Percentiles rank a stretch among this genome's conserved stretches.
These are phyloP conservation scores for Seriola quinqueradiata DNA, from an alignment of 2,113 vertebrate genomes.

Conservation along the genomic window DNA sequence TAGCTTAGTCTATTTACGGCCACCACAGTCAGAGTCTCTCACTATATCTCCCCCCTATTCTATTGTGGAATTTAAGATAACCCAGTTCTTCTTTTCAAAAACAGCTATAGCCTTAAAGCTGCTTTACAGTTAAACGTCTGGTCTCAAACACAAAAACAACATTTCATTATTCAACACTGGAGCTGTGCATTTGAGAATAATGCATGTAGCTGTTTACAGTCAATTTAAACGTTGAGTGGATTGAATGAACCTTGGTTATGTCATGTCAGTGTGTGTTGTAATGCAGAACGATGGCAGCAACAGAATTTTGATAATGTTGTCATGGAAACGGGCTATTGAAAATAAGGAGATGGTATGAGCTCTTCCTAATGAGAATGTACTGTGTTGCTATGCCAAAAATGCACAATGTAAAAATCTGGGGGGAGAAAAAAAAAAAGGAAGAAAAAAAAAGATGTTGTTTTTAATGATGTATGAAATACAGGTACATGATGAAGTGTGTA, in stretches of 20 bases:
- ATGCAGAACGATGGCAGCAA: conserved; percentile 35
- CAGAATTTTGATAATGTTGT: conserved; percentile 55
- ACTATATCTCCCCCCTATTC: conserved; percentile 24
- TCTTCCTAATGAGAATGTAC: conserved; percentile 34
- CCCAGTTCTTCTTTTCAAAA: conserved; percentile 33
- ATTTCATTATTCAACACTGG: background rate
- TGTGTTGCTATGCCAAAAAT: conserved; percentile 34
- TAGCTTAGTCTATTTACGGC: conserved; percentile 61
- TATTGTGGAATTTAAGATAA: conserved; percentile 63
- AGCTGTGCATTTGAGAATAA: conserved; percentile 15
- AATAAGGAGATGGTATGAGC: conserved; percentile 33
- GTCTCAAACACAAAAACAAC: conserved; percentile 21
- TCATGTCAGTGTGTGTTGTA: conserved; percentile 31
- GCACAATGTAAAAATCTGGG: background rate
- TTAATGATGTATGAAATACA: conserved; percentile 26
- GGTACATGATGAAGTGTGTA: background rate
- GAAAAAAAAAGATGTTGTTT: conserved; percentile 10
- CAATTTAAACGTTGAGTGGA: conserved; percentile 19
- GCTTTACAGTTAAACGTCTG: conserved; percentile 37
- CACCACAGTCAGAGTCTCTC: conserved; percentile 40
- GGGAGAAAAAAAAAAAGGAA: background rate
- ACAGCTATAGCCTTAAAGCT: conserved; percentile 37
- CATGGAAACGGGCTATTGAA: conserved; percentile 58
- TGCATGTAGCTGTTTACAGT: conserved; percentile 3
- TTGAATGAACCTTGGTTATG: conserved; percentile 26